phyloP scores from a whole-genome alignment of 2,797 vertebrate species.

The Hydrophis major region DNA sequence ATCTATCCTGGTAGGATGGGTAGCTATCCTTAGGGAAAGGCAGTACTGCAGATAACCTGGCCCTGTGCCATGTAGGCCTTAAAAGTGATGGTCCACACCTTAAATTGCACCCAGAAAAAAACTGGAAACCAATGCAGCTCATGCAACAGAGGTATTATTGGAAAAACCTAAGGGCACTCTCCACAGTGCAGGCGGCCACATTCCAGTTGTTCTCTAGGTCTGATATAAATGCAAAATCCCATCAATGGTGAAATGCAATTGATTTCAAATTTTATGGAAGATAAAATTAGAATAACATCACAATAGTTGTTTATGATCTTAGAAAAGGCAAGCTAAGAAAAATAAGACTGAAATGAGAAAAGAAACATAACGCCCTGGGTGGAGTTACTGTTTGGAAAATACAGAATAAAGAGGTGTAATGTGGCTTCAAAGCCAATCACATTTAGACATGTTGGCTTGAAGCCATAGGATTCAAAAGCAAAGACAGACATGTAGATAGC shows the following conservation, averaged over 20 bases:
- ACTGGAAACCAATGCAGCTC: background rate
- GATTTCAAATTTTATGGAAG: background rate
- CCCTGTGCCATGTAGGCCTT: background rate
- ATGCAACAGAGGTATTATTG: background rate
- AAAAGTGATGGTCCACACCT: background rate
- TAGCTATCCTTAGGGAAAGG: background rate
- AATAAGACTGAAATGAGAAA: slow-evolving; percentile 37
- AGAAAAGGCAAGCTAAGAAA: slow-evolving; percentile 38
- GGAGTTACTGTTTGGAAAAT: slow-evolving; percentile 44
- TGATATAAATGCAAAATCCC: background rate
- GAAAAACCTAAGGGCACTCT: background rate
- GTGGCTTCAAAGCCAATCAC: slow-evolving; percentile 54
- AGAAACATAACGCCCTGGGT: slow-evolving; percentile 40
- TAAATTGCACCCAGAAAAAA: background rate
- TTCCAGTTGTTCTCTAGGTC: background rate
- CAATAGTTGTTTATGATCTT: background rate
- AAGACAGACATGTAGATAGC: background rate
- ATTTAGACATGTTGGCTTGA: slow-evolving; percentile 48
- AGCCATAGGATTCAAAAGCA: slow-evolving; percentile 38
- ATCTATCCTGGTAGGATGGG: background rate
- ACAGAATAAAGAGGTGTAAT: slow-evolving; percentile 48
- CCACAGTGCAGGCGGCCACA: background rate
- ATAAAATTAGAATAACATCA: background rate
- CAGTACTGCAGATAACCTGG: background rate
- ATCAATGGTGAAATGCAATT: background rate